phyloP scores from a whole-genome alignment of 2,888 invertebrate species.

The Tenthredo notha region DNA sequence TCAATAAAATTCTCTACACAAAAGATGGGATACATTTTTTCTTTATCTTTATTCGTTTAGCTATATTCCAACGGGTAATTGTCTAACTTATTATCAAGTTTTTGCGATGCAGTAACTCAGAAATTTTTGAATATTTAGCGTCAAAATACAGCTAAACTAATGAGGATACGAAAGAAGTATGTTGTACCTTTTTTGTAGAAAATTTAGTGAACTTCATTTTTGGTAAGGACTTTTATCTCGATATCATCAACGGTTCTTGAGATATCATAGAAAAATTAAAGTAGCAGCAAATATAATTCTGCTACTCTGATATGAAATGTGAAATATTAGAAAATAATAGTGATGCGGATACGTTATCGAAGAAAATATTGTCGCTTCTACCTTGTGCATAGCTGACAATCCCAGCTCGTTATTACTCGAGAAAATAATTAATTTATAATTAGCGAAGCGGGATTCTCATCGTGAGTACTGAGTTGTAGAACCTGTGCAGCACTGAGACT shows the following conservation, averaged over 20 bases:
- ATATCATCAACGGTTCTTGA: background rate
- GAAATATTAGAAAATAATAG: background rate
- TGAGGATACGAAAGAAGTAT: background rate
- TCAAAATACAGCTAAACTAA: background rate
- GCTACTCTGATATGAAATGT: background rate
- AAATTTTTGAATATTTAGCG: background rate
- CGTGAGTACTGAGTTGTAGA: too few relatives aligned
- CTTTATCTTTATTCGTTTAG: too few relatives aligned
- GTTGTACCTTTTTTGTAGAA: background rate
- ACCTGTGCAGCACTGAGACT: background rate
- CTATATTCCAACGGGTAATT: too few relatives aligned
- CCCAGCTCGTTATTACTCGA: constrained; percentile 34
- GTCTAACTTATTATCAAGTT: too few relatives aligned
- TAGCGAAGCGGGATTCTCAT: constrained; percentile 53
- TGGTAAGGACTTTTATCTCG: background rate
- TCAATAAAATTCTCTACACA: too few relatives aligned
- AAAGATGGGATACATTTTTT: too few relatives aligned
- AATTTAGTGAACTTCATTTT: background rate
- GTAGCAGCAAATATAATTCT: background rate
- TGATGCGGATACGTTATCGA: background rate
- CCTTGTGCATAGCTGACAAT: background rate
- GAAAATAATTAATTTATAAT: constrained; percentile 68
- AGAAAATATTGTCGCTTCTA: background rate
- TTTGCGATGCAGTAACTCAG: too few relatives aligned
- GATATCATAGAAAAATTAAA: background rate